Conservation (phyloP, 2,797 vertebrate genomes). For the Cossypha polioptera region DNA sequence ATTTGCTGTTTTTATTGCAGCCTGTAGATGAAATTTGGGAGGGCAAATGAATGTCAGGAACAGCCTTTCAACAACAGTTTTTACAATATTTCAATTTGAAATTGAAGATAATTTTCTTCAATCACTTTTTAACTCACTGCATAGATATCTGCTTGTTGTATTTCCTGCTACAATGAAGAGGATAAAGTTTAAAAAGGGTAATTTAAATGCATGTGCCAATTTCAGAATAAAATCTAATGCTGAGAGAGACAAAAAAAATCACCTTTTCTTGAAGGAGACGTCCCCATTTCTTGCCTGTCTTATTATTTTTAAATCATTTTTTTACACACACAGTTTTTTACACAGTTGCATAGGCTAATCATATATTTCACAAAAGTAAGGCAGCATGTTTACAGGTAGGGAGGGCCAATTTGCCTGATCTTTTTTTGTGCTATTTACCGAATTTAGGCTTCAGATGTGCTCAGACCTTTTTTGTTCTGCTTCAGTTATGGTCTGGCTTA, state of each 20-base stretch:
- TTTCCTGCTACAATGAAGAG: neutral
- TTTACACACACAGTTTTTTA: neutral
- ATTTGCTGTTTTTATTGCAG: neutral
- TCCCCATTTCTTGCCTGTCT: neutral
- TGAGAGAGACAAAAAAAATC: rapidly evolving
- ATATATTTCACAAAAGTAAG: neutral
- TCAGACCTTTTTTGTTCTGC: neutral
- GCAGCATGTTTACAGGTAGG: neutral
- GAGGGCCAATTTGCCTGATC: neutral
- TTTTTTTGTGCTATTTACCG: too few species aligned
- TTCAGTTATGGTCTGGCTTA: neutral
- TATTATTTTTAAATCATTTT: neutral
- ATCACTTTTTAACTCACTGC: neutral
- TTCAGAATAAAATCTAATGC: neutral
- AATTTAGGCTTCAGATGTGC: neutral
- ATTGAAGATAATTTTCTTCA: neutral
- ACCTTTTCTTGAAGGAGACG: neutral
- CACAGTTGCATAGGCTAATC: neutral
- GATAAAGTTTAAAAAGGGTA: neutral
- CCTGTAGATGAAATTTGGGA: neutral
- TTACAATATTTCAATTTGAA: neutral
- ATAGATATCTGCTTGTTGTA: neutral
- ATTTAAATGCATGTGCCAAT: neutral
- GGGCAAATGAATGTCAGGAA: neutral
- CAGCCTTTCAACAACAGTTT: neutral